phyloP scores from a whole-genome alignment of 2,888 invertebrate species.

The Aspidiotus rigidus region DNA sequence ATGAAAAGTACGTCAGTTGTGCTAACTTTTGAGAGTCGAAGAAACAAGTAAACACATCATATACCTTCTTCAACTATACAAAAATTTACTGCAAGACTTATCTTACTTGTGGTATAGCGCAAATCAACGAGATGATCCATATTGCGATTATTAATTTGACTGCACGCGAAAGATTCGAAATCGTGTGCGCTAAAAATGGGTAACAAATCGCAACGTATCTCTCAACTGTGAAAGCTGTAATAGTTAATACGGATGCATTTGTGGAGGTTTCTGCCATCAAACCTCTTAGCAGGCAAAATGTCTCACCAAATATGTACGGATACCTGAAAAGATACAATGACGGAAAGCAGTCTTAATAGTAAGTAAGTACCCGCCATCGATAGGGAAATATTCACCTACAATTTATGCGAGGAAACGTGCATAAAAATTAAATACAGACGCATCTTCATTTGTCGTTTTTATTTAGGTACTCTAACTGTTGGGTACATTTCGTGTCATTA shows the following conservation, averaged over 20 bases:
- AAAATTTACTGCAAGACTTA: not conserved
- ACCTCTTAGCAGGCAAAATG: constrained; percentile 60
- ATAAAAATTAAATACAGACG: too few relatives aligned
- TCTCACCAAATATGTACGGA: constrained; percentile 65
- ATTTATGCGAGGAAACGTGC: too few relatives aligned
- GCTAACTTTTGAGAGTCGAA: too few relatives aligned
- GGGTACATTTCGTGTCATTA: too few relatives aligned
- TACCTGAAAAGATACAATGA: constrained; percentile 46
- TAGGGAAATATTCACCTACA: too few relatives aligned
- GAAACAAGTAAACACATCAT: not conserved
- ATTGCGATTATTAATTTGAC: constrained; percentile 61
- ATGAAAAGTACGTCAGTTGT: too few relatives aligned
- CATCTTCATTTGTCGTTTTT: too few relatives aligned
- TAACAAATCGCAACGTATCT: constrained; percentile 51
- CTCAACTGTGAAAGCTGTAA: constrained; percentile 70
- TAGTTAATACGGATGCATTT: constrained; percentile 74
- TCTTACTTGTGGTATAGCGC: constrained; percentile 68
- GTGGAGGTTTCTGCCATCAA: constrained; percentile 77
- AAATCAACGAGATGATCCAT: constrained; percentile 66
- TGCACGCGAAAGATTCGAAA: constrained; percentile 73
- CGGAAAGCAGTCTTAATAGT: not conserved
- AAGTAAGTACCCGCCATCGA: too few relatives aligned
- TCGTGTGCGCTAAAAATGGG: constrained; percentile 71
- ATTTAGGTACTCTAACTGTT: too few relatives aligned
- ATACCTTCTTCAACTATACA: not conserved